phyloP scores from a whole-genome alignment of 2,113 vertebrate genomes.

The Syngnathus typhle region DNA sequence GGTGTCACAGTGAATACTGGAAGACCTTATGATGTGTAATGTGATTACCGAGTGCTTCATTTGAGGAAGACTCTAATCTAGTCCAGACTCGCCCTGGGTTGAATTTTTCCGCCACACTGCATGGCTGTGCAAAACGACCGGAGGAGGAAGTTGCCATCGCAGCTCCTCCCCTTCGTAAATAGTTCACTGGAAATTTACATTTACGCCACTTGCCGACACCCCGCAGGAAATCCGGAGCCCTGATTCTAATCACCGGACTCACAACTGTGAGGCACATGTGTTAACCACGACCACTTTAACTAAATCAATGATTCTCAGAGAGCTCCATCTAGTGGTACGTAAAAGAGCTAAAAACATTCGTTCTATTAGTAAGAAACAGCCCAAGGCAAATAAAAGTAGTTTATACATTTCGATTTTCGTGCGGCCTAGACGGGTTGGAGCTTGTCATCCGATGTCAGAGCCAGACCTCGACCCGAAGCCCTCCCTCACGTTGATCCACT shows the following conservation, averaged over 20 bases:
- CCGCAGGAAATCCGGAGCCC: no score
- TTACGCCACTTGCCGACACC: no score
- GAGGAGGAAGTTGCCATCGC: conserved; percentile 24
- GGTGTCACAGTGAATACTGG: conserved; percentile 48
- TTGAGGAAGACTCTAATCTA: conserved; percentile 62
- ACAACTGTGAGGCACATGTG: no score
- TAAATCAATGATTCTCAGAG: no score
- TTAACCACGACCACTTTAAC: no score
- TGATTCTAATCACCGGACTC: no score
- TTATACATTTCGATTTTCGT: no score
- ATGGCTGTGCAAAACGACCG: conserved; percentile 30
- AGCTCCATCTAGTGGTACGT: no score
- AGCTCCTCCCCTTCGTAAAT: conserved; percentile 47
- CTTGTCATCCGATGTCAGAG: conserved; percentile 35
- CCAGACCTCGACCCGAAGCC: conserved; percentile 46
- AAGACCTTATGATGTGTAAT: conserved; percentile 61
- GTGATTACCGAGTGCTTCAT: conserved; percentile 59
- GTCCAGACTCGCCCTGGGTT: conserved; percentile 52
- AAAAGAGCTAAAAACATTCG: no score
- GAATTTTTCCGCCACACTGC: conserved; percentile 40
- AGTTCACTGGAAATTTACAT: conserved; percentile 22
- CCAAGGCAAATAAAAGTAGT: no score
- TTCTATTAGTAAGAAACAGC: no score
- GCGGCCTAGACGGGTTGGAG: neutral
- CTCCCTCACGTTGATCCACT: conserved; percentile 44